These are phyloP conservation scores for Mercenaria mercenaria DNA, from an alignment of 1,140 invertebrate species.

Conservation along the genomic window DNA sequence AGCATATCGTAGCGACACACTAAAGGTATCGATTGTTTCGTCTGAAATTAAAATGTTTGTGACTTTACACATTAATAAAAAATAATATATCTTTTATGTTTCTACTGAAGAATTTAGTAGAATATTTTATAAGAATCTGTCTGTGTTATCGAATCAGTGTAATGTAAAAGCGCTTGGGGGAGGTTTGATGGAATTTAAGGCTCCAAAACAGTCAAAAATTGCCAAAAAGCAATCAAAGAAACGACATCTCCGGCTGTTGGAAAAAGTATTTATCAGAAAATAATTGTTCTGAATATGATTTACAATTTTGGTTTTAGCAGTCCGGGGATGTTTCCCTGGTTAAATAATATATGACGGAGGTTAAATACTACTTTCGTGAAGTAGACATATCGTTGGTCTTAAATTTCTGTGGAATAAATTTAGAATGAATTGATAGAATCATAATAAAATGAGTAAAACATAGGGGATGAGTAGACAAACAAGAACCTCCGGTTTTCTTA, in stretches of 20 bases:
- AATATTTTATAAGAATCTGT: too few species aligned
- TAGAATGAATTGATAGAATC: constrained; percentile 3
- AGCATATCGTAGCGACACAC: too few species aligned
- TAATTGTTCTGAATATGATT: constrained; percentile 43
- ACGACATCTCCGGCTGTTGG: constrained; percentile 36
- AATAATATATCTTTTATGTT: too few species aligned
- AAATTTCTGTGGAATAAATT: not conserved
- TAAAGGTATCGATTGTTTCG: too few species aligned
- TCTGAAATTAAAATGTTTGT: too few species aligned
- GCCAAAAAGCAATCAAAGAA: constrained; percentile 67
- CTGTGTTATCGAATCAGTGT: too few species aligned
- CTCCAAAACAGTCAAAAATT: constrained; percentile 49
- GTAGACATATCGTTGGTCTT: not conserved
- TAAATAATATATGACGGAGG: constrained; percentile 45
- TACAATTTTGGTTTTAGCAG: constrained; percentile 47
- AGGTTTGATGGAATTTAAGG: constrained; percentile 61
- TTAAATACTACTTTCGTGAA: constrained; percentile 31
- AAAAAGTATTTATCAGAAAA: constrained; percentile 61
- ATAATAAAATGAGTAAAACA: not conserved
- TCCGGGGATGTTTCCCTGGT: not conserved
- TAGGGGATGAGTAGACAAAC: not conserved
- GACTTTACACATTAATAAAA: too few species aligned
- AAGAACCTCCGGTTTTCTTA: not conserved
- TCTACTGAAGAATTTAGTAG: too few species aligned
- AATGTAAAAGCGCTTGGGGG: too few species aligned